Percentiles rank a stretch among this genome's conserved stretches.
These are phyloP conservation scores for Pterophyllum scalare DNA, from an alignment of 2,113 vertebrate species.

Conservation along the genomic window DNA sequence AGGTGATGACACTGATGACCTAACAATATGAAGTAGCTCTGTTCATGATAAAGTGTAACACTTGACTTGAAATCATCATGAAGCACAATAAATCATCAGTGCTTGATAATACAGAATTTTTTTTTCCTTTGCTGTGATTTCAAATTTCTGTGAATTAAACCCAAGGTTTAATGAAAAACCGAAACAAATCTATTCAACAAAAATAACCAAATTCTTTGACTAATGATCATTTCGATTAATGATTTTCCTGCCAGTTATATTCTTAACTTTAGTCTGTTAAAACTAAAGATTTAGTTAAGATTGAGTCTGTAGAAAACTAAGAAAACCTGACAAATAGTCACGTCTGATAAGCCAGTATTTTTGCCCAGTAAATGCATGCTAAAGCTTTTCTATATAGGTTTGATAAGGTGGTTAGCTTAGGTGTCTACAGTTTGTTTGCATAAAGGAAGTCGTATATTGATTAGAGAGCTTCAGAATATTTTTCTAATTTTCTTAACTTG, in stretches of 20 bases:
- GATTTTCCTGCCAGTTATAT: background rate
- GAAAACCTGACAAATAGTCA: too few species aligned
- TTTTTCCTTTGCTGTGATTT: background rate
- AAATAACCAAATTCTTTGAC: background rate
- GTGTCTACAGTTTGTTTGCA: background rate
- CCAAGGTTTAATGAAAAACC: background rate
- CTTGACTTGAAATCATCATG: slow-evolving; percentile 23
- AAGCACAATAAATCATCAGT: background rate
- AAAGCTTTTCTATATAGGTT: background rate
- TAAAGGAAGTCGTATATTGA: background rate
- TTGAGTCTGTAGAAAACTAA: background rate
- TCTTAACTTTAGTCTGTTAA: background rate
- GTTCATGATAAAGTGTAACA: slow-evolving; percentile 18
- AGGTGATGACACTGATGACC: slow-evolving; percentile 17
- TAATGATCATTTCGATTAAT: background rate
- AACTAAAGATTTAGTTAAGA: background rate
- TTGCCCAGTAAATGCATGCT: too few species aligned
- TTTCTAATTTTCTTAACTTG: background rate
- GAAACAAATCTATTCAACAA: background rate
- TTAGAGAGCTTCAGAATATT: background rate
- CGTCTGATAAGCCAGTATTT: too few species aligned
- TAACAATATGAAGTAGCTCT: slow-evolving; percentile 1
- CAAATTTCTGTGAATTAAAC: background rate
- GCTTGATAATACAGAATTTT: background rate
- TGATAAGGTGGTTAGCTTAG: background rate